A percentile compares a stretch with the other conserved stretches of the same genome.
These are phyloP conservation scores for Echiichthys vipera DNA, from an alignment of 2,797 vertebrate genomes.

Conservation along the genomic window DNA sequence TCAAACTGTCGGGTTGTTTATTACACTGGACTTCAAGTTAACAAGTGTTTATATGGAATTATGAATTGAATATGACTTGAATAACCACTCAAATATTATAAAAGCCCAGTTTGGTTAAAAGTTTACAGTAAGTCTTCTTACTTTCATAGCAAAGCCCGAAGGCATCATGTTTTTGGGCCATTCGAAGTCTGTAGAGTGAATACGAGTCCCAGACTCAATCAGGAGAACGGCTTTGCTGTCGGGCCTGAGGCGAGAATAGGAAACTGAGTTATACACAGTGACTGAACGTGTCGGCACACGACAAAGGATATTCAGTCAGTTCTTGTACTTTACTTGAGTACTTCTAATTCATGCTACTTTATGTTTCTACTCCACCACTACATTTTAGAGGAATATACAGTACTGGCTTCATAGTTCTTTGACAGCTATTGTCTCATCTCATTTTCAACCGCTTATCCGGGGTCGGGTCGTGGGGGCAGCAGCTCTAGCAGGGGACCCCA, in stretches of 20 bases:
- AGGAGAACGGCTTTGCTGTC: constrained; percentile 94
- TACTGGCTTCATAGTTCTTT: not conserved
- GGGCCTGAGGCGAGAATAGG: constrained; percentile 82
- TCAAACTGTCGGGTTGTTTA: not conserved
- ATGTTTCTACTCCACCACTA: not conserved
- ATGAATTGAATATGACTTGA: not conserved
- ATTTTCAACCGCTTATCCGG: too few species aligned
- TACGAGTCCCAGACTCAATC: constrained; percentile 94
- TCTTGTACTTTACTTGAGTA: not conserved
- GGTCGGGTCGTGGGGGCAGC: too few species aligned
- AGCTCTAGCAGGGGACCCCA: too few species aligned
- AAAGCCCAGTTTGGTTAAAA: not conserved
- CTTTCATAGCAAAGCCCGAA: constrained; percentile 98
- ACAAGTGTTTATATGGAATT: not conserved
- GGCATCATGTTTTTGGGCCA: constrained; percentile 99
- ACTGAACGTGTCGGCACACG: not conserved
- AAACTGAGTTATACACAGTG: not conserved
- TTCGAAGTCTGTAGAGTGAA: constrained; percentile 97
- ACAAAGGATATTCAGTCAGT: not conserved
- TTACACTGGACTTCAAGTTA: not conserved
- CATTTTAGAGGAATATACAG: not conserved
- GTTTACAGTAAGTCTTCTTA: constrained; percentile 63
- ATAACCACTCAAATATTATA: not conserved
- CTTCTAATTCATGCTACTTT: not conserved
- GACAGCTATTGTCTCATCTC: not conserved